Conservation (phyloP, 2,888 invertebrate genomes). For the Eurois occulta region DNA sequence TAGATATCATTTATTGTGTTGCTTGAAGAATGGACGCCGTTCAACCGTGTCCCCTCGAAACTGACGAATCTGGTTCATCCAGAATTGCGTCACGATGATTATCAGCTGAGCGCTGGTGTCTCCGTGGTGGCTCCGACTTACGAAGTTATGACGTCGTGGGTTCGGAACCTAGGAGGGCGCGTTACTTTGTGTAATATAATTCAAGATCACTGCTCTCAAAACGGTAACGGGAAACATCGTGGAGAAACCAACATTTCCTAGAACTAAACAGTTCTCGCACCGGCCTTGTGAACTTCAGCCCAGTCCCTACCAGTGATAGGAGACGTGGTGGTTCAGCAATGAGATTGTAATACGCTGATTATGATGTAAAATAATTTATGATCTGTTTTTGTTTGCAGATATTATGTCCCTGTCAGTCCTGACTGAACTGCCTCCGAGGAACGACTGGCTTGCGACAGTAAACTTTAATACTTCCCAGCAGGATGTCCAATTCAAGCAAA, state of each 20-base stretch:
- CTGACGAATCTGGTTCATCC: slow-evolving; percentile 50
- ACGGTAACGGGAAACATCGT: neutral
- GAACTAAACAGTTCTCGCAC: neutral
- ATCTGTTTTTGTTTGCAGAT: slow-evolving; percentile 41
- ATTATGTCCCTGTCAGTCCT: slow-evolving; percentile 80
- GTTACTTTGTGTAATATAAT: neutral
- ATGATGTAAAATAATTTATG: neutral
- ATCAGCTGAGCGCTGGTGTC: neutral
- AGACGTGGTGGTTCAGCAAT: neutral
- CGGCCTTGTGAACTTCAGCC: neutral
- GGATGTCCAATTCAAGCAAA: slow-evolving; percentile 84
- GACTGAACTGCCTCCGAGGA: slow-evolving; percentile 79
- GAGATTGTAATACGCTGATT: neutral
- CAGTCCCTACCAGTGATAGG: neutral
- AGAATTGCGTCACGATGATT: slow-evolving; percentile 32
- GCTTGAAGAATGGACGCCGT: slow-evolving; percentile 51
- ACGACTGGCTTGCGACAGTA: slow-evolving; percentile 78
- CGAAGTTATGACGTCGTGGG: neutral
- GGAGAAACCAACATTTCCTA: neutral
- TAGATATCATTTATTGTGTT: slow-evolving; percentile 52
- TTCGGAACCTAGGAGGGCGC: neutral
- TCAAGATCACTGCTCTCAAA: neutral
- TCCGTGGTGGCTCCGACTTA: neutral
- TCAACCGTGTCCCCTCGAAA: slow-evolving; percentile 54
- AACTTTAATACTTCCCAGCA: slow-evolving; percentile 74